phyloP scores from a whole-genome alignment of 1,140 invertebrate genomes.

The Drosophila setifemur region DNA sequence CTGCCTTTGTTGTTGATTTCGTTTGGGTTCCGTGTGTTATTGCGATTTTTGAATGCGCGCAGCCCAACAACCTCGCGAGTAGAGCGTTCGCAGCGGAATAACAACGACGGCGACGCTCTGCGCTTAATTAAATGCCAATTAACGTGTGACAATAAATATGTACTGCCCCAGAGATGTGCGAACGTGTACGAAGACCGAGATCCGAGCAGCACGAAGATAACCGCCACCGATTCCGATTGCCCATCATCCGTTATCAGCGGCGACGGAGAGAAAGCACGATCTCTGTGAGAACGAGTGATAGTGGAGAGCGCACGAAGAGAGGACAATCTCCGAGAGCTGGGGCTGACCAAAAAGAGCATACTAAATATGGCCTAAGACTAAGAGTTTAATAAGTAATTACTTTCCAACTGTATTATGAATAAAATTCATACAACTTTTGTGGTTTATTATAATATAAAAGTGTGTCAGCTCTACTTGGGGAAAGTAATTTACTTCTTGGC shows the following conservation, averaged over 20 bases:
- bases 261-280: not conserved
- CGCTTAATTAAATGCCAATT: constrained; percentile 79
- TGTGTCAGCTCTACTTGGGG: constrained; percentile 53
- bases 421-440: constrained; percentile 80
- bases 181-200: constrained; percentile 48
- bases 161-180: constrained; percentile 5
- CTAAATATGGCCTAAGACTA: constrained; percentile 63
- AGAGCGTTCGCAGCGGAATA: constrained; percentile 61
- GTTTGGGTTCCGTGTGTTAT: not conserved
- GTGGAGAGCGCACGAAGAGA: not conserved
- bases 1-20: constrained; percentile 31
- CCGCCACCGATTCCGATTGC: constrained; percentile 50
- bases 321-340: not conserved
- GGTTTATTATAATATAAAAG: constrained; percentile 77
- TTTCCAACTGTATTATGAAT: constrained; percentile 81
- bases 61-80: constrained; percentile 47
- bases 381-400: constrained; percentile 73
- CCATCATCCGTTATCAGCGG: constrained; percentile 51
- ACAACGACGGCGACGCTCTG: constrained; percentile 46
- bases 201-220: constrained; percentile 50
- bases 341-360: constrained; percentile 21
- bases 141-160: constrained; percentile 74
- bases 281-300: constrained; percentile 15
- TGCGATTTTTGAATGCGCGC: constrained; percentile 10
- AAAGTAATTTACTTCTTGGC: constrained; percentile 76